phyloP scores from a whole-genome alignment of 2,797 vertebrate genomes.

The Gymnoscopelus microlampas region DNA sequence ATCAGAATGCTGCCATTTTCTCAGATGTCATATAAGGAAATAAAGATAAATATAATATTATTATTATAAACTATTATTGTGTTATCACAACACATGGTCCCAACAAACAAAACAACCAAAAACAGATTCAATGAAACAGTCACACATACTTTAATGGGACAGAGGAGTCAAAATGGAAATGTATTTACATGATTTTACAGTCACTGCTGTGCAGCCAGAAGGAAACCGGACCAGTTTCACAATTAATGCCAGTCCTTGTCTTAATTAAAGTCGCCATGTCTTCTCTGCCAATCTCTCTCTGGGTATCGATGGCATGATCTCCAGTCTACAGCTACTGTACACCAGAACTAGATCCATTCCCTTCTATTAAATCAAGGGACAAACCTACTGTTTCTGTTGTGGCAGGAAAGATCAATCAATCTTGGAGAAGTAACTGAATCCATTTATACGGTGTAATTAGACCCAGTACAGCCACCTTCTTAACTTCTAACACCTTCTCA shows the following conservation, averaged over 20 bases:
- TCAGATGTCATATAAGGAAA: too few relatives aligned
- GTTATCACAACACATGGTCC: background rate
- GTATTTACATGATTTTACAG: slow-evolving; percentile 14
- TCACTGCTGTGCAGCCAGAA: background rate
- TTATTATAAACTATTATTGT: background rate
- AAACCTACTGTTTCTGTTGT: background rate
- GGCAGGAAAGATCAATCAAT: background rate
- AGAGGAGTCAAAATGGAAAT: slow-evolving; percentile 12
- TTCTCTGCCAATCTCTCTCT: background rate
- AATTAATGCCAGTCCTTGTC: background rate
- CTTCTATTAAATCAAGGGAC: background rate
- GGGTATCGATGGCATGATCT: slow-evolving; percentile 18
- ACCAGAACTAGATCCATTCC: background rate
- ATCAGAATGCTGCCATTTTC: too few relatives aligned
- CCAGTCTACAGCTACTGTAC: slow-evolving; percentile 3
- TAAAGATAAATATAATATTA: background rate
- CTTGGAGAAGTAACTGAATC: background rate
- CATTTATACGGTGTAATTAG: background rate
- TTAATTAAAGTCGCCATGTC: slow-evolving; percentile 9
- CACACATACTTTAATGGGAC: slow-evolving; percentile 44
- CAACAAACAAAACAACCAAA: background rate
- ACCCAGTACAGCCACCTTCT: background rate
- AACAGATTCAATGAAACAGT: background rate
- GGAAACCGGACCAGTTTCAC: background rate
- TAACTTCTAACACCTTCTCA: slow-evolving; percentile 41